phyloP scores from a whole-genome alignment of 2,113 vertebrate genomes.

The Mionectes macconnelli region DNA sequence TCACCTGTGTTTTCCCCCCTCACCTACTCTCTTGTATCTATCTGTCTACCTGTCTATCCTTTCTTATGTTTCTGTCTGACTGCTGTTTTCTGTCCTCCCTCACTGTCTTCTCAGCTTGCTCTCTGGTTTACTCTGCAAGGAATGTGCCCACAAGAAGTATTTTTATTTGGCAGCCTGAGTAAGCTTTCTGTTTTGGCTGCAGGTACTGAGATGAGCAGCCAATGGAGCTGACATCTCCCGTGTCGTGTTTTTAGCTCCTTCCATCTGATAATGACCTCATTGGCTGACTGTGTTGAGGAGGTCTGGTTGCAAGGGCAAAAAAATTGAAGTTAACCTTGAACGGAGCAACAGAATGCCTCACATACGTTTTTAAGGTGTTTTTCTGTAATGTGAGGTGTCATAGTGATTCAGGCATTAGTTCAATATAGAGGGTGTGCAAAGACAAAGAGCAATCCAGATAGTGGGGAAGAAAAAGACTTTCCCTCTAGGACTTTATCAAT shows the following conservation, averaged over 20 bases:
- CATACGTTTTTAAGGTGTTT: neutral
- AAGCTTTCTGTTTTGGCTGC: conserved; percentile 51
- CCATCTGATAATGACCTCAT: conserved; percentile 53
- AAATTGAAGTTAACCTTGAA: conserved; percentile 34
- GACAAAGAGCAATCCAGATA: neutral
- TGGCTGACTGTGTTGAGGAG: neutral
- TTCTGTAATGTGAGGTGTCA: neutral
- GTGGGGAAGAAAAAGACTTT: neutral
- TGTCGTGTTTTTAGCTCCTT: conserved; percentile 54
- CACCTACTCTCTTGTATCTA: neutral
- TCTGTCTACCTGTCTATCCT: neutral
- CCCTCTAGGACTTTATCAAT: neutral
- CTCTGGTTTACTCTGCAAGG: neutral
- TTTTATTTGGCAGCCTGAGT: conserved; percentile 46
- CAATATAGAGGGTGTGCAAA: neutral
- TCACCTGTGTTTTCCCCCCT: neutral
- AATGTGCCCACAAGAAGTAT: conserved; percentile 57
- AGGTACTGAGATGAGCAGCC: conserved; percentile 57
- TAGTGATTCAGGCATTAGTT: neutral
- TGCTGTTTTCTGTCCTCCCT: neutral
- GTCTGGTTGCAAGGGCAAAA: conserved; percentile 42
- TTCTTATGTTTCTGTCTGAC: neutral
- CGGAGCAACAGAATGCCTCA: neutral
- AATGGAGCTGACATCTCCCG: conserved; percentile 13
- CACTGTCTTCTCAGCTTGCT: neutral